Conservation (phyloP, 2,888 invertebrate species). For the Erebia epiphron region DNA sequence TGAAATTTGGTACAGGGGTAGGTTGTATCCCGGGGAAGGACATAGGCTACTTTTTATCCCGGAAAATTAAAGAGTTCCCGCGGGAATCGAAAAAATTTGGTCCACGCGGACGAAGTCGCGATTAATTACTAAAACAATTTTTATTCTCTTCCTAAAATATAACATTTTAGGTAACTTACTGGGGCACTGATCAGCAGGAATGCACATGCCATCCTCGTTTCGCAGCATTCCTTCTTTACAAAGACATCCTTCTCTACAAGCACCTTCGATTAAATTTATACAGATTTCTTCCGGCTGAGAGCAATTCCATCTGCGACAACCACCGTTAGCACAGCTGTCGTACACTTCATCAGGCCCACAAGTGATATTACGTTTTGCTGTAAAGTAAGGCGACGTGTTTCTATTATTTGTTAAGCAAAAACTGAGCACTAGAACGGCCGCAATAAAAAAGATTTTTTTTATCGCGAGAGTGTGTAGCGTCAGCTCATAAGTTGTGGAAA, state of each 20-base stretch:
- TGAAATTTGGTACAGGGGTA: too few relatives aligned
- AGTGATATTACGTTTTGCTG: slow-evolving; percentile 16
- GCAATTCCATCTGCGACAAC: slow-evolving; percentile 47
- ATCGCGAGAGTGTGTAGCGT: too few relatives aligned
- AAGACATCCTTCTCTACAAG: slow-evolving; percentile 41
- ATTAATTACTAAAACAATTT: too few relatives aligned
- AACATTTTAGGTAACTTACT: slow-evolving; percentile 36
- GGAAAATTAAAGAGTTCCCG: too few relatives aligned
- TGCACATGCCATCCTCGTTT: slow-evolving; percentile 41
- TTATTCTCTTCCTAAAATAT: neutral
- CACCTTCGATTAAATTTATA: slow-evolving; percentile 26
- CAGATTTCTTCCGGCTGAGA: slow-evolving; percentile 45
- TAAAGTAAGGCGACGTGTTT: neutral
- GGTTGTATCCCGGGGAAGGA: too few relatives aligned
- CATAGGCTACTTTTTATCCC: too few relatives aligned
- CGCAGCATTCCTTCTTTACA: slow-evolving; percentile 42
- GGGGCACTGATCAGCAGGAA: slow-evolving; percentile 46
- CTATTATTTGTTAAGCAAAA: neutral
- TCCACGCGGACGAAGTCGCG: too few relatives aligned
- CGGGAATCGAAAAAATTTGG: too few relatives aligned
- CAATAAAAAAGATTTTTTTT: too few relatives aligned
- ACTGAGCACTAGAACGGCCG: neutral
- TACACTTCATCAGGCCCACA: slow-evolving; percentile 46
- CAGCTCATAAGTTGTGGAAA: too few relatives aligned
- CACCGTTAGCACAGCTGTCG: slow-evolving; percentile 42